Conservation (phyloP, 2,888 invertebrate species). For the Parnassius apollo region DNA sequence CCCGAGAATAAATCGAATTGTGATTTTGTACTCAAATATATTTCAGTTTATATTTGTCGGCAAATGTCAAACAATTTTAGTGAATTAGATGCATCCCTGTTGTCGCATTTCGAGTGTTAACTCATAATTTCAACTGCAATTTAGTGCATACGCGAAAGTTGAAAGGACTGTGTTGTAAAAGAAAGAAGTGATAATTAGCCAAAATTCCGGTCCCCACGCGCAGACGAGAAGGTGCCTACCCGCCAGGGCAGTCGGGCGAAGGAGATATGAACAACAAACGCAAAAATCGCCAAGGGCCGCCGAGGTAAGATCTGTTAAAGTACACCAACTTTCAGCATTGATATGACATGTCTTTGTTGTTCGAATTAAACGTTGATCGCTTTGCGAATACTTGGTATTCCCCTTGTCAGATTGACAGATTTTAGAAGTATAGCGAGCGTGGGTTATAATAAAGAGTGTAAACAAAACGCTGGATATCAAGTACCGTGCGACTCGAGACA, state of each 20-base stretch:
- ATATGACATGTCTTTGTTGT: slow-evolving; percentile 78
- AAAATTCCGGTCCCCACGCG: slow-evolving; percentile 94
- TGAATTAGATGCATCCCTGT: slow-evolving; percentile 76
- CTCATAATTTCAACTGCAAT: slow-evolving; percentile 79
- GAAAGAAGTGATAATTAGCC: slow-evolving; percentile 81
- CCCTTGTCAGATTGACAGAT: slow-evolving; percentile 62
- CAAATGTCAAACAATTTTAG: slow-evolving; percentile 75
- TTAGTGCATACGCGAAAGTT: slow-evolving; percentile 82
- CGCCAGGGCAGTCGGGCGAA: slow-evolving; percentile 83
- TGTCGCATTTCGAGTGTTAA: slow-evolving; percentile 75
- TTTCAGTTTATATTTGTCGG: slow-evolving; percentile 77
- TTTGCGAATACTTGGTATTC: slow-evolving; percentile 52
- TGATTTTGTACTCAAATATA: slow-evolving; percentile 80
- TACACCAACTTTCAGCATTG: slow-evolving; percentile 54
- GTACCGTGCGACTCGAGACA: slow-evolving; percentile 47
- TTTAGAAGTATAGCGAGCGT: slow-evolving; percentile 46
- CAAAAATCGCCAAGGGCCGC: slow-evolving; percentile 90
- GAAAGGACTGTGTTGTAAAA: slow-evolving; percentile 81
- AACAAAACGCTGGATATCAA: slow-evolving; percentile 57
- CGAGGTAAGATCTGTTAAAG: slow-evolving; percentile 81
- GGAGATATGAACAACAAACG: slow-evolving; percentile 90
- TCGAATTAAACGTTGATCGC: slow-evolving; percentile 48
- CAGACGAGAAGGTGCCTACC: slow-evolving; percentile 89
- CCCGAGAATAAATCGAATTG: slow-evolving; percentile 76
- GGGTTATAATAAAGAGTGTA: slow-evolving; percentile 59